These are phyloP conservation scores for Hoplodrina blanda DNA, from an alignment of 2,888 invertebrate genomes.

Conservation along the genomic window DNA sequence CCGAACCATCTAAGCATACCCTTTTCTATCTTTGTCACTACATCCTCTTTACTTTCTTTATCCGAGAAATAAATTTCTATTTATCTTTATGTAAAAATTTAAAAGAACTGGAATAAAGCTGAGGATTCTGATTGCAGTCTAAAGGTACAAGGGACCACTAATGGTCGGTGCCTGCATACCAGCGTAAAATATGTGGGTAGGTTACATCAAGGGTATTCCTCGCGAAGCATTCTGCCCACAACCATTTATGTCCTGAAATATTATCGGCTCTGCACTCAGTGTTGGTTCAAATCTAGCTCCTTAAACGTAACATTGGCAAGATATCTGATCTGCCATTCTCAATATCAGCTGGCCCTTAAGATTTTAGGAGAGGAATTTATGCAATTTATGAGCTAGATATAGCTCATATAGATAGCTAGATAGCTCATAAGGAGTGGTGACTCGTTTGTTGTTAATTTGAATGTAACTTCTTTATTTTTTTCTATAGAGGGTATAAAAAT, in stretches of 20 bases:
- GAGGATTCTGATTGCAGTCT: constrained; percentile 28
- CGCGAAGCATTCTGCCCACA: constrained; percentile 24
- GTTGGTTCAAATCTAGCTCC: constrained; percentile 49
- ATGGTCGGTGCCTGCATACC: constrained; percentile 29
- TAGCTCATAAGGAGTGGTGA: constrained; percentile 11
- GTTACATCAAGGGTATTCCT: constrained; percentile 44
- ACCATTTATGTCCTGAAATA: constrained; percentile 56
- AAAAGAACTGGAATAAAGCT: constrained; percentile 17
- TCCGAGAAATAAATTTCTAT: background rate
- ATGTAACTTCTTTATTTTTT: background rate
- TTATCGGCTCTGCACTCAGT: constrained; percentile 39
- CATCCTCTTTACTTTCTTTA: background rate
- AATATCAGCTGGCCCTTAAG: constrained; percentile 26
- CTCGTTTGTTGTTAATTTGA: background rate
- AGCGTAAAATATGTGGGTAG: constrained; percentile 17
- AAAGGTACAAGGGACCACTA: constrained; percentile 49
- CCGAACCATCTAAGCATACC: no score
- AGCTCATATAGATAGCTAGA: no score
- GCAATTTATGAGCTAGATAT: constrained; percentile 29
- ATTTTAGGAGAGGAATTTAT: constrained; percentile 32
- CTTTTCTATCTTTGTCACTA: no score
- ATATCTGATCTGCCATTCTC: constrained; percentile 39
- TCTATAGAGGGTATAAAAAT: background rate
- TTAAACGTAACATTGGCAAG: constrained; percentile 26
- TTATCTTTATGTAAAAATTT: constrained; percentile 23